A percentile compares a stretch with the other conserved stretches of the same genome.
Conservation (phyloP, 2,888 invertebrate species). For the Stenchaetothrips biformis region DNA sequence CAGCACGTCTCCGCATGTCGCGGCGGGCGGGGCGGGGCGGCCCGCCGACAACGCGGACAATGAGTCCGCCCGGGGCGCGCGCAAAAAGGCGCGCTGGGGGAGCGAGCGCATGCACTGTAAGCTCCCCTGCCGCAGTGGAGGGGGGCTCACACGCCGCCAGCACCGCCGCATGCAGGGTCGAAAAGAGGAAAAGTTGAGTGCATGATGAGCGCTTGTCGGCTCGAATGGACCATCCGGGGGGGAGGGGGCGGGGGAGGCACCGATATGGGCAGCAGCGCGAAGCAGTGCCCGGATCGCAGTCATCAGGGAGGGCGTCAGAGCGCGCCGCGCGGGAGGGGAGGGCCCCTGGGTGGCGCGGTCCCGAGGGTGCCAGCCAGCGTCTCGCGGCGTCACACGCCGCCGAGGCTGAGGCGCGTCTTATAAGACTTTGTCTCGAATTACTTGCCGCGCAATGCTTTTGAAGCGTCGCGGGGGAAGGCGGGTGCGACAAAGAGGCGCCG, state of each 20-base stretch:
- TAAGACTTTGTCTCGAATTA: not conserved
- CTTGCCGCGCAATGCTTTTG: not conserved
- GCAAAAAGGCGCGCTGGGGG: not conserved
- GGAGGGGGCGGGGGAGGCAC: too few species aligned
- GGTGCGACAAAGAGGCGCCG: not conserved
- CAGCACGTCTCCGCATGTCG: not conserved
- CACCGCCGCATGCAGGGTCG: not conserved
- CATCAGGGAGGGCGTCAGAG: too few species aligned
- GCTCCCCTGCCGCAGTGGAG: not conserved
- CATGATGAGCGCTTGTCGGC: too few species aligned
- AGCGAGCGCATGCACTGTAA: not conserved
- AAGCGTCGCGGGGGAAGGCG: not conserved
- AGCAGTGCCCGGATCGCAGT: too few species aligned
- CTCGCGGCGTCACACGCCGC: too few species aligned
- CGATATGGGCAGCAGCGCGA: too few species aligned
- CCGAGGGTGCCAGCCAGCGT: too few species aligned
- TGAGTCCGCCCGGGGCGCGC: not conserved
- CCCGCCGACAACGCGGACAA: not conserved
- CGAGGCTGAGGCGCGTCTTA: too few species aligned
- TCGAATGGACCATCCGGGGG: too few species aligned
- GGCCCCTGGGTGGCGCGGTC: too few species aligned
- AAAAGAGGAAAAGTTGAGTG: too few species aligned
- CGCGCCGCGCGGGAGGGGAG: too few species aligned
- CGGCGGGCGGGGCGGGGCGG: conserved; percentile 3
- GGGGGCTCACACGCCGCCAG: not conserved